A percentile compares a stretch with the other conserved stretches of the same genome.
Conservation (phyloP, 2,797 vertebrate species). For the Xenopus petersii region DNA sequence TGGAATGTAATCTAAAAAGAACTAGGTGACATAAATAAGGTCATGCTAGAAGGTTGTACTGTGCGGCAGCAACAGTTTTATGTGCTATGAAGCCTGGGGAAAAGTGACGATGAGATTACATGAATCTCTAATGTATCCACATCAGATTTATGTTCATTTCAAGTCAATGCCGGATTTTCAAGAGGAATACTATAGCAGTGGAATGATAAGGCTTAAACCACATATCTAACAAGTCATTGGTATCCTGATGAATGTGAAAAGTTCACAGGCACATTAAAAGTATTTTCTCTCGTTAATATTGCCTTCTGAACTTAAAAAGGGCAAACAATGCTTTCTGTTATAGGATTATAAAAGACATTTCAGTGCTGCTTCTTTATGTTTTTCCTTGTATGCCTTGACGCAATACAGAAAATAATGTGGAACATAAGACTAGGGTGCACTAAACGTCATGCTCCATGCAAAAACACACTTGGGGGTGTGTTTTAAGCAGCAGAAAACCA, state of each 20-base stretch:
- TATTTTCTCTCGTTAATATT: no score
- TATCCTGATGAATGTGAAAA: neutral
- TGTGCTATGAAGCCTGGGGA: constrained; percentile 33
- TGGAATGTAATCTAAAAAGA: constrained; percentile 22
- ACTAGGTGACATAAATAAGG: constrained; percentile 39
- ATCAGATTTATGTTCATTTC: constrained; percentile 45
- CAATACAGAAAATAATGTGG: no score
- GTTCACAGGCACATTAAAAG: no score
- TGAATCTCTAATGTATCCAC: constrained; percentile 47
- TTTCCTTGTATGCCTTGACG: no score
- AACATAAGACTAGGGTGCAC: no score
- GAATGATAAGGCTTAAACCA: constrained; percentile 36
- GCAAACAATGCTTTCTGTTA: no score
- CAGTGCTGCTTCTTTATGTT: no score
- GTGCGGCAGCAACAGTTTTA: constrained; percentile 29
- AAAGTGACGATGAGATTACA: constrained; percentile 47
- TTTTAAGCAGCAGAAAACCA: no score
- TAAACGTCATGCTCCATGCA: no score
- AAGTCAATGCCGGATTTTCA: constrained; percentile 32
- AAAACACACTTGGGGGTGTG: no score
- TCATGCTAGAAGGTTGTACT: constrained; percentile 33
- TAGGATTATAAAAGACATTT: no score
- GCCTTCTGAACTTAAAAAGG: no score
- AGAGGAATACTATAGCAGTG: constrained; percentile 13
- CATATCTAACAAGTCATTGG: neutral